Conservation (phyloP, 2,113 vertebrate genomes). For the Struthidea cinerea region DNA sequence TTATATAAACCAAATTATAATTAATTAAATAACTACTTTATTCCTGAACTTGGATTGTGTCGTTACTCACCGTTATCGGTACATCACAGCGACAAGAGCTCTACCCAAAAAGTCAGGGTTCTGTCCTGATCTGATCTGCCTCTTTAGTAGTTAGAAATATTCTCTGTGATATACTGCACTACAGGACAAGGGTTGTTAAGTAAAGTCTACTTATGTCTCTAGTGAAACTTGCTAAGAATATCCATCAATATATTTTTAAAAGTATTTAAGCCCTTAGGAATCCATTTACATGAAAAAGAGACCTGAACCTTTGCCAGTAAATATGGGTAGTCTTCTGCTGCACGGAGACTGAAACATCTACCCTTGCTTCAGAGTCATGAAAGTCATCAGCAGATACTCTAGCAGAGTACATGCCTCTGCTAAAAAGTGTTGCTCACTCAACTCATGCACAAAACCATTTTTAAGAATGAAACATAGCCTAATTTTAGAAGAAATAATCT, state of each 20-base stretch:
- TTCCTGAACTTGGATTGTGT: no score
- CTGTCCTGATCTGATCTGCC: not conserved
- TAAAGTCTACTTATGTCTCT: not conserved
- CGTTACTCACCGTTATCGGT: no score
- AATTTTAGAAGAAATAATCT: not conserved
- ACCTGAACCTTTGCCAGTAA: not conserved
- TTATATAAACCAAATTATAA: no score
- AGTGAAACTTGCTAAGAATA: not conserved
- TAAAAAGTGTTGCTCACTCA: fast-evolving
- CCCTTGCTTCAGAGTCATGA: not conserved
- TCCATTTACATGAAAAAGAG: not conserved
- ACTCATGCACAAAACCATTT: not conserved
- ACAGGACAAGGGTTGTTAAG: not conserved
- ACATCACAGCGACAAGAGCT: no score
- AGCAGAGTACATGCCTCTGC: not conserved
- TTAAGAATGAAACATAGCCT: not conserved
- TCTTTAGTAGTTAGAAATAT: not conserved
- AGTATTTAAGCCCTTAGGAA: not conserved
- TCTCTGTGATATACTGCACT: not conserved
- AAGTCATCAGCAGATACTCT: not conserved
- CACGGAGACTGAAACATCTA: not conserved
- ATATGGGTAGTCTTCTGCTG: not conserved
- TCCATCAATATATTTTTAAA: not conserved
- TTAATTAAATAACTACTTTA: no score
- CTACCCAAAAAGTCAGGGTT: not conserved